phyloP scores from a whole-genome alignment of 2,888 invertebrate genomes.

The Melipona bicolor region DNA sequence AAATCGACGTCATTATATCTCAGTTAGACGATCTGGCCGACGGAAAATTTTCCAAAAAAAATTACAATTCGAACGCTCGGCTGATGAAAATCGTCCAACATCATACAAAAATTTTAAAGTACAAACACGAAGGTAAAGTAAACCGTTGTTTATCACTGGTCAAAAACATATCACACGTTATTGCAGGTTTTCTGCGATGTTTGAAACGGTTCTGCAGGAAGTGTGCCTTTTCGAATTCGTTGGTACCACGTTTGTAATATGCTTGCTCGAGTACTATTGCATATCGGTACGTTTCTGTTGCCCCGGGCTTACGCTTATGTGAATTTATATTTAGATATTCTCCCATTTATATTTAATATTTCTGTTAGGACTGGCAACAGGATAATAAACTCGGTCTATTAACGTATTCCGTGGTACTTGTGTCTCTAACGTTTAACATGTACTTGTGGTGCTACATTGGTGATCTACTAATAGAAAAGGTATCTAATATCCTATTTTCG shows the following conservation, averaged over 20 bases:
- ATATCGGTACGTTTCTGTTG: slow-evolving; percentile 56
- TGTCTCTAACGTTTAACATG: slow-evolving; percentile 48
- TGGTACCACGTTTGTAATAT: slow-evolving; percentile 77
- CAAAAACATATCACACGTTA: background rate
- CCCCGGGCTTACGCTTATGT: background rate
- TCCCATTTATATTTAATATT: background rate
- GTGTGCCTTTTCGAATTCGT: slow-evolving; percentile 76
- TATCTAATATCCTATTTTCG: slow-evolving; percentile 12
- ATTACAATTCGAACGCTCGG: too few species aligned
- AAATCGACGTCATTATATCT: slow-evolving; percentile 47
- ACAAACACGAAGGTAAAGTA: background rate
- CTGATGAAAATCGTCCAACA: background rate
- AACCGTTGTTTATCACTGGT: background rate
- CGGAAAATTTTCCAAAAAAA: background rate
- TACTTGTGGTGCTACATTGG: slow-evolving; percentile 63
- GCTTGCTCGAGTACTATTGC: slow-evolving; percentile 77
- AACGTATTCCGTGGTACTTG: background rate
- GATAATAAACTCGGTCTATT: background rate
- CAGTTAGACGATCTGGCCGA: slow-evolving; percentile 8
- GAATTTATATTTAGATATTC: background rate
- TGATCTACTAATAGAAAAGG: slow-evolving; percentile 59
- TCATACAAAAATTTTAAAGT: slow-evolving; percentile 23
- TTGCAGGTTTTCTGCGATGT: slow-evolving; percentile 46
- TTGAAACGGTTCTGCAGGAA: slow-evolving; percentile 67
- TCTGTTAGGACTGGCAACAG: background rate